Conservation (phyloP, 1,140 invertebrate genomes). For the Armadillidium nasatum region DNA sequence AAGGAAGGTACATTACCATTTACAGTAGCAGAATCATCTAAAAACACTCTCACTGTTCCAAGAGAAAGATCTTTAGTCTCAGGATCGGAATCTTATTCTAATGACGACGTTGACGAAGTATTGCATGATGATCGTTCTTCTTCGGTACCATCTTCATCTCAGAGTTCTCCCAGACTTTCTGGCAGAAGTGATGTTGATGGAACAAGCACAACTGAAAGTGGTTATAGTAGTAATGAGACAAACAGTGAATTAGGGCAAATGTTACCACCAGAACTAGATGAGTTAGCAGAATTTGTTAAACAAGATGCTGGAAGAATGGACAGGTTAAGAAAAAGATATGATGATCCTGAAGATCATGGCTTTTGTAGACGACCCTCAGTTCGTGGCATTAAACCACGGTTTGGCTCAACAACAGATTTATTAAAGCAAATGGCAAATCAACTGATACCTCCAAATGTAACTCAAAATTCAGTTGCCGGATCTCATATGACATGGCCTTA, state of each 20-base stretch:
- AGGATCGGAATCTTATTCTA: constrained; percentile 54
- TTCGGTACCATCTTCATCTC: constrained; percentile 38
- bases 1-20: constrained; percentile 40
- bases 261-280: constrained; percentile 59
- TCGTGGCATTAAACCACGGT: constrained; percentile 65
- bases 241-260: constrained; percentile 51
- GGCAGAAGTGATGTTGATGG: constrained; percentile 44
- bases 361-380: constrained; percentile 82
- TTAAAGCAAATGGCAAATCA: constrained; percentile 72
- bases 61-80: constrained; percentile 33
- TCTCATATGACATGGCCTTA: constrained; percentile 41
- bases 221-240: constrained; percentile 44
- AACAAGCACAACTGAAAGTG: constrained; percentile 45
- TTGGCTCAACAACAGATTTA: constrained; percentile 73
- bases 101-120: constrained; percentile 63
- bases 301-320: constrained; percentile 75
- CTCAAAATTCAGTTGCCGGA: constrained; percentile 30
- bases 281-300: constrained; percentile 74
- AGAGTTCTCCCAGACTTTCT: constrained; percentile 39
- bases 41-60: too few species aligned
- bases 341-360: constrained; percentile 69
- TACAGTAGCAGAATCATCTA: constrained; percentile 9
- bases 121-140: constrained; percentile 50
- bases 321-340: constrained; percentile 54
- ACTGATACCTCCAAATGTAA: constrained; percentile 56